Evolutionary conservation across 2,888 invertebrate species (phyloP).

Genomic region (Nemoura dubitans): DNA sequence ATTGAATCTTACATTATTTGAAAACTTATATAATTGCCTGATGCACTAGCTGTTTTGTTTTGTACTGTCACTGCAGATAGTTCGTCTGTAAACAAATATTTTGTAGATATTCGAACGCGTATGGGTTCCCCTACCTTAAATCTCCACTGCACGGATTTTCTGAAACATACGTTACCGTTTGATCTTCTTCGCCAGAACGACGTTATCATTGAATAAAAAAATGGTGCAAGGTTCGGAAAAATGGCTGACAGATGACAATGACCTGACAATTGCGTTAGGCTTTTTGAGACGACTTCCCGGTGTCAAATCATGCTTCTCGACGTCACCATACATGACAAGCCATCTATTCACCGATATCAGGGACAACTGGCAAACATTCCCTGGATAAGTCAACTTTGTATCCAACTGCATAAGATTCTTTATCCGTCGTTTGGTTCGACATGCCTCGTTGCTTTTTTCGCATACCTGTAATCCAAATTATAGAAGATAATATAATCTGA

Average conservation of each 20-base stretch:
- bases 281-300: not conserved
- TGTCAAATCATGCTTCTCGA: not conserved
- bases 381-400: not conserved
- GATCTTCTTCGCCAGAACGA: not conserved
- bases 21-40: too few species aligned
- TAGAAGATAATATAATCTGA: not conserved
- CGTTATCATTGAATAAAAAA: not conserved
- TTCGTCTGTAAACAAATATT: too few species aligned
- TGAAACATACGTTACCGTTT: not conserved
- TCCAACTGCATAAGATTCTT: not conserved
- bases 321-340: slow-evolving; percentile 10
- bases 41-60: too few species aligned
- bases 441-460: not conserved
- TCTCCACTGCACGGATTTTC: too few species aligned
- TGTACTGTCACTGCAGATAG: too few species aligned
- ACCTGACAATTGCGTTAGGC: not conserved
- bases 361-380: not conserved
- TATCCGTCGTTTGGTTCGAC: not conserved
- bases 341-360: not conserved
- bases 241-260: not conserved
- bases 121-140: too few species aligned
- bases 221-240: not conserved
- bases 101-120: too few species aligned
- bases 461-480: not conserved
- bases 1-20: too few species aligned